A percentile compares a stretch with the other conserved stretches of the same genome.
These are phyloP conservation scores for Dyspetes luteomarginatus DNA, from an alignment of 2,888 invertebrate species.

Conservation along the genomic window DNA sequence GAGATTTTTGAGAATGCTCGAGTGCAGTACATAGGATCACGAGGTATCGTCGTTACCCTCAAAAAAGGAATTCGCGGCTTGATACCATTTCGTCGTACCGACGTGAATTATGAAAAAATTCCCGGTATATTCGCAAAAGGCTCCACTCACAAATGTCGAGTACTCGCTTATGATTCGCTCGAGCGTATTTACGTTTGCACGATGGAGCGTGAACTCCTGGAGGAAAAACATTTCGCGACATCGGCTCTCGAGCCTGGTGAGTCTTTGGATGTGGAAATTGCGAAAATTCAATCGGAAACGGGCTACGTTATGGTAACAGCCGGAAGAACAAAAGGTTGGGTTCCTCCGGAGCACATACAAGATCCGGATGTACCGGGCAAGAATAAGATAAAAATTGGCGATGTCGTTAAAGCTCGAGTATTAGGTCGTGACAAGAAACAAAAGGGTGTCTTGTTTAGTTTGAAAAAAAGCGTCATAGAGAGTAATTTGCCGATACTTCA, in stretches of 20 bases:
- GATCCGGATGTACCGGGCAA: conserved; percentile 80
- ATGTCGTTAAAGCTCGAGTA: conserved; percentile 86
- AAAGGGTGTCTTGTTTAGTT: conserved; percentile 86
- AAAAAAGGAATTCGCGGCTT: conserved; percentile 75
- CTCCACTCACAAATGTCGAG: conserved; percentile 84
- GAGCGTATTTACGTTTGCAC: conserved; percentile 89
- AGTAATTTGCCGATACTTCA: conserved; percentile 85
- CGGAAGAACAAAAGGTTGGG: conserved; percentile 72
- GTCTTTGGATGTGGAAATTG: conserved; percentile 73
- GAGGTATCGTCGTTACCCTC: conserved; percentile 81
- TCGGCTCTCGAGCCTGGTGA: conserved; percentile 74
- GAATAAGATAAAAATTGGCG: conserved; percentile 85
- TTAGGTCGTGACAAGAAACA: conserved; percentile 84
- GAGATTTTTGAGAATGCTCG: conserved; percentile 86
- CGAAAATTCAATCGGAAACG: conserved; percentile 68
- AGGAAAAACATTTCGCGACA: conserved; percentile 85
- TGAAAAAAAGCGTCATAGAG: conserved; percentile 87
- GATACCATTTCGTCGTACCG: conserved; percentile 76
- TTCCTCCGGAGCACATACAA: conserved; percentile 74
- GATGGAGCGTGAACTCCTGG: conserved; percentile 86
- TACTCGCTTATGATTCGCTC: conserved; percentile 88
- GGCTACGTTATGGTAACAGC: conserved; percentile 73
- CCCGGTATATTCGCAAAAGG: conserved; percentile 83
- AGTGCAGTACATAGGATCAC: conserved; percentile 83
- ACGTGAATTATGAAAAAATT: conserved; percentile 80